phyloP scores from a whole-genome alignment of 2,797 vertebrate species.

The Siniperca scherzeri region DNA sequence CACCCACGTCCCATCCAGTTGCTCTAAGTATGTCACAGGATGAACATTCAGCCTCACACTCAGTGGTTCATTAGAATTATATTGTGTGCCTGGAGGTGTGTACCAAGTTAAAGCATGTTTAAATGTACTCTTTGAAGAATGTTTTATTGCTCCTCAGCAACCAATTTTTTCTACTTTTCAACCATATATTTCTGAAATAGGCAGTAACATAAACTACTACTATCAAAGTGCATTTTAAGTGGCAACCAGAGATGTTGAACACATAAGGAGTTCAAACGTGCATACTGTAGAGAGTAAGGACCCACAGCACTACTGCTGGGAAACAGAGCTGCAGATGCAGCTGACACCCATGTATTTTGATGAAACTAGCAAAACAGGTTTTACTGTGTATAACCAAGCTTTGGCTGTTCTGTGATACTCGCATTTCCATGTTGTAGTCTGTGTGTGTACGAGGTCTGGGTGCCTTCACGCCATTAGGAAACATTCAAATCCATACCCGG shows the following conservation, averaged over 20 bases:
- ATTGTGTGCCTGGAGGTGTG: constrained; percentile 48
- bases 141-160: constrained; percentile 22
- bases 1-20: not conserved
- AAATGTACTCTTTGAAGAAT: constrained; percentile 9
- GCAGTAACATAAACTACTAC: constrained; percentile 16
- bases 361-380: constrained; percentile 81
- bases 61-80: constrained; percentile 22
- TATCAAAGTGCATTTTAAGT: constrained; percentile 20
- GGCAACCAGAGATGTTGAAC: constrained; percentile 12
- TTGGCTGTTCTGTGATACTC: constrained; percentile 49
- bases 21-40: constrained; percentile 2
- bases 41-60: constrained; percentile 17
- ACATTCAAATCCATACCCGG: constrained; percentile 43
- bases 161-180: constrained; percentile 1
- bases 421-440: constrained; percentile 37
- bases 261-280: constrained; percentile 19
- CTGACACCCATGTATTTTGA: constrained; percentile 69
- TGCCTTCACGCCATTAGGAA: constrained; percentile 22
- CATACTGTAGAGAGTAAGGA: constrained; percentile 9
- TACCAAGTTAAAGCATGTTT: constrained; percentile 65
- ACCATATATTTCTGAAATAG: not conserved
- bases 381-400: constrained; percentile 54
- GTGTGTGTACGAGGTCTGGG: constrained; percentile 29
- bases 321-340: constrained; percentile 77
- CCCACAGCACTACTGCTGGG: constrained; percentile 39